Percentiles rank a stretch among this genome's conserved stretches.
Evolutionary conservation across 2,888 invertebrate genomes (phyloP).

Genomic region (Pseudanteris insignis): DNA sequence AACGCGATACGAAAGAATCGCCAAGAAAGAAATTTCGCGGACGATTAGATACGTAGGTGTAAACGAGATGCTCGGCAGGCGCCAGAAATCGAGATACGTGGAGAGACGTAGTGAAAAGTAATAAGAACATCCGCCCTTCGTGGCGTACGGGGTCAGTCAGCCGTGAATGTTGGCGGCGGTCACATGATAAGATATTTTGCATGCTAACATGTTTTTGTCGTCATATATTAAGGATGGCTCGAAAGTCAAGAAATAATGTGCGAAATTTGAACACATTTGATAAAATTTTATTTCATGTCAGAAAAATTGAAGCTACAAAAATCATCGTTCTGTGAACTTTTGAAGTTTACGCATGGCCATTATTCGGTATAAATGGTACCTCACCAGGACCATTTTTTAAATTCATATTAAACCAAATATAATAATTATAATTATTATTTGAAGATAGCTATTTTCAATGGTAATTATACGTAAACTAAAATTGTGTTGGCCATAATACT

Average conservation of each 20-base stretch:
- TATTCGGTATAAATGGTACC: too few relatives aligned
- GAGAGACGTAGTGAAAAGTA: conserved; percentile 14
- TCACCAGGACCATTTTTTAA: too few relatives aligned
- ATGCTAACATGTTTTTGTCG: background rate
- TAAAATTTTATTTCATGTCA: background rate
- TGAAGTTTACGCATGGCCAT: too few relatives aligned
- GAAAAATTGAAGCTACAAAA: too few relatives aligned
- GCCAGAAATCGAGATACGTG: conserved; percentile 34
- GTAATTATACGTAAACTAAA: too few relatives aligned
- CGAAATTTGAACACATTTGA: background rate
- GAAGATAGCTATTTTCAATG: too few relatives aligned
- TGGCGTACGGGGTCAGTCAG: conserved; percentile 11
- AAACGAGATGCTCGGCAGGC: conserved; percentile 36
- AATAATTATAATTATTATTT: too few relatives aligned
- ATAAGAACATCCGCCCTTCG: conserved; percentile 26
- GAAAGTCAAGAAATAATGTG: background rate
- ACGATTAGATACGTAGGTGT: conserved; percentile 44
- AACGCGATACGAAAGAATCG: conserved; percentile 42
- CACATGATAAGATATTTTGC: conserved; percentile 3
- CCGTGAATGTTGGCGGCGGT: conserved; percentile 21
- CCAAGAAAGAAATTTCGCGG: conserved; percentile 44
- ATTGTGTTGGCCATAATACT: too few relatives aligned
- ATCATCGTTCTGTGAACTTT: too few relatives aligned
- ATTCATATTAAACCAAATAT: too few relatives aligned
- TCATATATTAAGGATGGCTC: background rate